Evolutionary conservation across 1,140 invertebrate species (phyloP), one percentile per base, ranked within the genome.

Genomic region (Solenopsis fugax): DNA sequence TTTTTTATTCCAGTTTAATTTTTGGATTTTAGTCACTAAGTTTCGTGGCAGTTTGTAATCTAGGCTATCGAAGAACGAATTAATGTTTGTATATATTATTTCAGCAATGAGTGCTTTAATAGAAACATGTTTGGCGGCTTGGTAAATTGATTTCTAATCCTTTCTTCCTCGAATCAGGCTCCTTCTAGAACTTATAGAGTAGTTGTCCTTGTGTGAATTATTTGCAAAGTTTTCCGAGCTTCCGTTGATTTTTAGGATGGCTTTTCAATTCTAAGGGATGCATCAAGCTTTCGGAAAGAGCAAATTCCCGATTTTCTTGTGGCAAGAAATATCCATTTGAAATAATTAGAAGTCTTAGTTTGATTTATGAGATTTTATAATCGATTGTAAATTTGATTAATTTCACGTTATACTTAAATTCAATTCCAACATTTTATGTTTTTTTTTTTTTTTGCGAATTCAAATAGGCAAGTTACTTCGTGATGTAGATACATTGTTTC

Each of bases 151-250:
- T 45, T 73, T 84, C 13, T 73, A 75, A 73, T 75, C 69, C 24
- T 73, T 45, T 24, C 37, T 18, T 73, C 62, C 24, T 41, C 54
- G 29, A 75, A 21, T 73, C 18, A 73, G 54, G n/a, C 13, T 84
- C 71, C 37, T 56, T 41, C 16, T 62, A 84, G 56, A 75, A 75
- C 21, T 75, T 73, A 75, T 84, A 58, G 52, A 84, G 80, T 84
- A 84, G 80, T 82, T 24, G 13, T 62, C 13, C 54, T 73, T 75
- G 80, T 84, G 69, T 84, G 69, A 84, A 37, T 84, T 84, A 84
- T 60, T 82, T 81, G 64, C 64, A 21, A 48, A 60, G 24, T 84
- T 62, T 75, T 84, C 48, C 21, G 45, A 73, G 80, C 69, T 84
- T 75, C 72, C 4, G 18, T 82, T 84, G 69, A 73, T 84, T 84